Percentiles rank a stretch among this genome's conserved stretches.
Evolutionary conservation across 2,797 vertebrate genomes (phyloP).

Genomic region (Oryzias sinensis): DNA sequence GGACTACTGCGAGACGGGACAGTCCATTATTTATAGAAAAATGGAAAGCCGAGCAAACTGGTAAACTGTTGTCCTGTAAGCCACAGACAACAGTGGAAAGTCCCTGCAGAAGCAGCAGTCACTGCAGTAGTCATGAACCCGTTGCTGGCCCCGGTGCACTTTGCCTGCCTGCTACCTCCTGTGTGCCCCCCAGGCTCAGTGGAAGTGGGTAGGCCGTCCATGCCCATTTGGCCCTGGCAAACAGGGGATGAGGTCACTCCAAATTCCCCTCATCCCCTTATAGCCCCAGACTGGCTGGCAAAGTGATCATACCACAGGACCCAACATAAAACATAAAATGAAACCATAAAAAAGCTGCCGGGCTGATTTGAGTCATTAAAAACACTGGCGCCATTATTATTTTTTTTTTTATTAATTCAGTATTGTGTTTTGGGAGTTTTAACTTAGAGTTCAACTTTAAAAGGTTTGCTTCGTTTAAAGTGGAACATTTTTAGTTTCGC

Average conservation of each 20-base stretch:
- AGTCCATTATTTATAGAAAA: slow-evolving; percentile 50
- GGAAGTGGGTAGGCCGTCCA: slow-evolving; percentile 71
- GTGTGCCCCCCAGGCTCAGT: slow-evolving; percentile 74
- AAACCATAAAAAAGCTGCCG: slow-evolving; percentile 72
- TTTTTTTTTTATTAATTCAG: slow-evolving; percentile 73
- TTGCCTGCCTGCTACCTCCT: slow-evolving; percentile 66
- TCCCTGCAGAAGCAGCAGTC: slow-evolving; percentile 54
- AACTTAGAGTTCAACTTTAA: slow-evolving; percentile 46
- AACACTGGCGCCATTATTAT: slow-evolving; percentile 77
- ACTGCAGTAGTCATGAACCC: slow-evolving; percentile 59
- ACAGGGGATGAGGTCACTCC: slow-evolving; percentile 80
- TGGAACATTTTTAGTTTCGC: slow-evolving; percentile 19
- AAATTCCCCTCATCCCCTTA: slow-evolving; percentile 77
- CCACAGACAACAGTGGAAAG: slow-evolving; percentile 69
- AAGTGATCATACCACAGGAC: slow-evolving; percentile 72
- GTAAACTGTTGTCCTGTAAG: slow-evolving; percentile 44
- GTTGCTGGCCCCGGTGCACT: slow-evolving; percentile 59
- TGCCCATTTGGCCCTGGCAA: slow-evolving; percentile 76
- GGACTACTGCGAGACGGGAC: slow-evolving; percentile 39
- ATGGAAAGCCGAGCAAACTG: slow-evolving; percentile 49
- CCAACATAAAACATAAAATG: slow-evolving; percentile 76
- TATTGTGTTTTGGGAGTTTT: slow-evolving; percentile 70
- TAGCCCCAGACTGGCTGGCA: slow-evolving; percentile 72
- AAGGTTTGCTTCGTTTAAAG: slow-evolving; percentile 25
- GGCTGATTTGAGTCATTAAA: slow-evolving; percentile 83